A percentile compares a stretch with the other conserved stretches of the same genome.
phyloP scores from a whole-genome alignment of 2,888 invertebrate genomes.

The Nudaria mundana region DNA sequence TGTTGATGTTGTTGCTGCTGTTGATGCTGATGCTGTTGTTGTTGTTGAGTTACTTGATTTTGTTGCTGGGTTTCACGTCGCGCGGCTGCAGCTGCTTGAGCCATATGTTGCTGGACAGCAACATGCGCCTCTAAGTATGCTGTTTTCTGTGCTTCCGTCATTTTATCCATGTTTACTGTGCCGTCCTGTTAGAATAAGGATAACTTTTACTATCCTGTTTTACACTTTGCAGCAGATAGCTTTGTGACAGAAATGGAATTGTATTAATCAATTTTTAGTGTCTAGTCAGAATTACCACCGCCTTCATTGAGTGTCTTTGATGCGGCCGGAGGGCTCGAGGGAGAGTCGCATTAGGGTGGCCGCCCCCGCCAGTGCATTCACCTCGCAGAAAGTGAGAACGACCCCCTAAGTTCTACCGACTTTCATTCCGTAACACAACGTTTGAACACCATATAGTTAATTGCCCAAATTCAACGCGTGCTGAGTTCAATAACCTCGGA shows the following conservation, averaged over 20 bases:
- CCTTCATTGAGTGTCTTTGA: slow-evolving; percentile 70
- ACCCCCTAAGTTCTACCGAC: slow-evolving; percentile 53
- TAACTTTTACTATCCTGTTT: neutral
- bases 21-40: slow-evolving; percentile 58
- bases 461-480: slow-evolving; percentile 67
- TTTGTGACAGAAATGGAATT: slow-evolving; percentile 14
- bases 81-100: slow-evolving; percentile 84
- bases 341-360: slow-evolving; percentile 59
- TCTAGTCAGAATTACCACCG: slow-evolving; percentile 40
- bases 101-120: slow-evolving; percentile 89
- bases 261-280: slow-evolving; percentile 31
- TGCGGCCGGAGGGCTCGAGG: slow-evolving; percentile 59
- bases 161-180: slow-evolving; percentile 87
- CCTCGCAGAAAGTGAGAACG: slow-evolving; percentile 76
- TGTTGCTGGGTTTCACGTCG: slow-evolving; percentile 73
- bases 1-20: slow-evolving; percentile 63
- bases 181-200: slow-evolving; percentile 70
- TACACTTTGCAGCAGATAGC: slow-evolving; percentile 3
- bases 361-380: slow-evolving; percentile 75
- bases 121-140: slow-evolving; percentile 88
- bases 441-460: slow-evolving; percentile 69
- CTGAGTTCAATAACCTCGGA: slow-evolving; percentile 61
- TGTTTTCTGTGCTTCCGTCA: slow-evolving; percentile 87
- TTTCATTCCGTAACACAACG: slow-evolving; percentile 64
- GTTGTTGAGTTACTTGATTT: slow-evolving; percentile 52